Base-by-base conservation (phyloP, 1,140 invertebrate genomes). In the Aporrectodea caliginosa region DNA sequence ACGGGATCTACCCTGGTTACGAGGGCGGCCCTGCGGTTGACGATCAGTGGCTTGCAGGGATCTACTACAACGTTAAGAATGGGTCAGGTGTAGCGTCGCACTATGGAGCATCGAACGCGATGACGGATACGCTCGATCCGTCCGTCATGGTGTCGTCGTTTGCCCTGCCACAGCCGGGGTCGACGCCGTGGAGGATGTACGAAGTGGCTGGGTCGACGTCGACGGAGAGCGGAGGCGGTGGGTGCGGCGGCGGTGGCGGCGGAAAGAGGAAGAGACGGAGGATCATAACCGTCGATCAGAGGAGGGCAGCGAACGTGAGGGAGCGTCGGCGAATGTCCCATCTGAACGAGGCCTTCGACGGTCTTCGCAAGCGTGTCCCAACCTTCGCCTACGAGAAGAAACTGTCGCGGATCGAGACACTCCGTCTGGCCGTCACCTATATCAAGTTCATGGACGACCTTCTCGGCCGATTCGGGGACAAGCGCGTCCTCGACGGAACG, bases 301-400 rank as follows among this genome's bases (percentile, higher is more conserved):
- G 84, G 27, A 76, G 71, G 27, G 84, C 84, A 2, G 84, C 84
- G 12, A 83, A 84, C 70, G 81, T 79, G 58, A 91, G 96, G 0
- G 96, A 98, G 86, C 89, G 96, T 75, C 90, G 95, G 35, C 90
- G 96, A 81, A 98, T 98, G 96, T 97, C 96, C 84, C 98, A 98
- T 88, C 89, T 98, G 90, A 98, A 98, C 86, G 95, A 97, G 86
- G 96, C 96, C 1, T 98, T 98, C 84, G 95, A 98, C 72, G 76
- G 69, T 29, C 72, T 82, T 35, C 75, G 81, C 34, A 82, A 80
- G 35, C 30, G 78, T 87, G 96, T 98, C 6, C 97, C 97, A 35
- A 98, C 96, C 0, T 98, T 98, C 85, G 95, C 96, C 0, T 98
- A 98, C 84, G 96, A 98, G 87, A 98, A 98, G 86, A 92, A 96